These are phyloP conservation scores for Cephus pygmeus DNA, from an alignment of 2,888 invertebrate genomes.

Conservation along the genomic window DNA sequence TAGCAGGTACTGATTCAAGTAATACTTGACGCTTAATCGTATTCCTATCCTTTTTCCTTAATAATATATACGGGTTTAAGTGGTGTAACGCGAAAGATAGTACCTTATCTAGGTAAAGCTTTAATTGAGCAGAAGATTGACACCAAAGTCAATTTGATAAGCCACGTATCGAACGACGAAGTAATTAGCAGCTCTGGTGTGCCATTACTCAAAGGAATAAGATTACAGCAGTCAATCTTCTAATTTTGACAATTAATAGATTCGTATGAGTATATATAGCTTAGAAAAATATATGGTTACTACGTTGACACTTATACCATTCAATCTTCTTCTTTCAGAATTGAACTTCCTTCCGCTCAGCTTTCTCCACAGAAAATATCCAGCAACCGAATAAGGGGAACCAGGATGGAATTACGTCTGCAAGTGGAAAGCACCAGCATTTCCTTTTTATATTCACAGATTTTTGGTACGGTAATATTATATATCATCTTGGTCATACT, in stretches of 20 bases:
- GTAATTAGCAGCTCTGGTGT: neutral
- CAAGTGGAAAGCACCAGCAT: neutral
- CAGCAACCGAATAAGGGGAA: neutral
- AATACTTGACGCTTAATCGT: neutral
- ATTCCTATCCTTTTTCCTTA: too few relatives aligned
- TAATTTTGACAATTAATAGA: neutral
- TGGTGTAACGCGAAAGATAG: neutral
- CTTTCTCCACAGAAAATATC: neutral
- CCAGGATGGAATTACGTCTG: neutral
- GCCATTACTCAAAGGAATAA: neutral
- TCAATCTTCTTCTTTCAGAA: neutral
- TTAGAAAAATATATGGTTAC: neutral
- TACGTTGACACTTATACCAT: neutral
- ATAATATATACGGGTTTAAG: too few relatives aligned
- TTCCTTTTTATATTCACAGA: neutral
- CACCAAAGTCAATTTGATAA: neutral
- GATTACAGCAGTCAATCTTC: neutral
- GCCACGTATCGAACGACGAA: neutral
- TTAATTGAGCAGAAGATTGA: neutral
- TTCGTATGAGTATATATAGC: neutral
- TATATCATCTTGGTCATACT: neutral
- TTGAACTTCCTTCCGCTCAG: neutral
- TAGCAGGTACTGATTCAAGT: neutral
- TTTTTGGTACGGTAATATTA: neutral
- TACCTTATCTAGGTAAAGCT: neutral